Evolutionary conservation across 2,888 invertebrate genomes (phyloP).

Genomic region (Ectobius pallidus): DNA sequence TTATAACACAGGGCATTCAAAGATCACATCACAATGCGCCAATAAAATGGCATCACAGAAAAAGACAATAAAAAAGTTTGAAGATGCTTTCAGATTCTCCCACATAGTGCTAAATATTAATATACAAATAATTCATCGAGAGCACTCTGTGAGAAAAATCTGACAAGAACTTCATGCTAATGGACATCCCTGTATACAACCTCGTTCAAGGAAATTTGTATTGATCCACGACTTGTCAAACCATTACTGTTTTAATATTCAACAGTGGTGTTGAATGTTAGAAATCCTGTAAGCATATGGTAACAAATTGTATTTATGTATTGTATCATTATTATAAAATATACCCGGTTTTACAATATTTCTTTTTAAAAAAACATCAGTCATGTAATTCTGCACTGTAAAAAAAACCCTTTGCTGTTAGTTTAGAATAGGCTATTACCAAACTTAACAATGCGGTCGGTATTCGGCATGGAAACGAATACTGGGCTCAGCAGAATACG

Average conservation of each 20-base stretch:
- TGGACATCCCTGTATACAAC: not conserved
- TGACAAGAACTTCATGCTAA: constrained; percentile 1
- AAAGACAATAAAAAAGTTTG: not conserved
- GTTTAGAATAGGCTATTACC: constrained; percentile 30
- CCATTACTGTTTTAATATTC: constrained; percentile 23
- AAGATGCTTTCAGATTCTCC: constrained; percentile 1
- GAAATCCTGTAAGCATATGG: constrained; percentile 33
- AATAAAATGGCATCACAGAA: constrained; percentile 21
- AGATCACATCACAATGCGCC: constrained; percentile 3
- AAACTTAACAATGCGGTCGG: constrained; percentile 29
- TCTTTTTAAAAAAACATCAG: constrained; percentile 29
- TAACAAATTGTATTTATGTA: constrained; percentile 36
- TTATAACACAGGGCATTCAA: not conserved
- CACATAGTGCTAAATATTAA: constrained; percentile 7
- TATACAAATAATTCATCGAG: constrained; percentile 20
- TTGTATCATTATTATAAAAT: constrained; percentile 33
- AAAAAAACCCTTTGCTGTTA: constrained; percentile 28
- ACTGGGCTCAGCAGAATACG: constrained; percentile 18
- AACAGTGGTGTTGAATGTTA: constrained; percentile 23
- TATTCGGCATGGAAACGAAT: constrained; percentile 20
- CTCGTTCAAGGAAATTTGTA: not conserved
- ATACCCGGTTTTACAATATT: constrained; percentile 33
- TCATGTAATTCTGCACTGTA: constrained; percentile 28
- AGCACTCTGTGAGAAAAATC: constrained; percentile 2
- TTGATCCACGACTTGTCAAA: constrained; percentile 23